Conservation (phyloP, 2,888 invertebrate species). For the Odontothrips loti region DNA sequence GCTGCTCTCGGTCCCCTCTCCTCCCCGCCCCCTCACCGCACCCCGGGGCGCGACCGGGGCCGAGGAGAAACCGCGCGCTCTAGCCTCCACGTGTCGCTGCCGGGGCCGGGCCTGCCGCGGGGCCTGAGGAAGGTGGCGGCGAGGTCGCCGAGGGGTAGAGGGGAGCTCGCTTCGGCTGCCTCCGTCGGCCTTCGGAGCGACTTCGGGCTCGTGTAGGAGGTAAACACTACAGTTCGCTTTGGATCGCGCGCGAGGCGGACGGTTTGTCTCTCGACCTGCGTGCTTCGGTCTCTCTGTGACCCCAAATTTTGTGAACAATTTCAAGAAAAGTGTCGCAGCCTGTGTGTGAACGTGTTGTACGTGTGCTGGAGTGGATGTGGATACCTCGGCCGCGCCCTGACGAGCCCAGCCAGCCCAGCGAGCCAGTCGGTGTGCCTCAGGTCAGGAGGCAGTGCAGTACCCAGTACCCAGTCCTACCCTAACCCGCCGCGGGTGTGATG, state of each 20-base stretch:
- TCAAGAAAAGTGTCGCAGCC: not conserved
- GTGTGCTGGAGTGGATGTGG: not conserved
- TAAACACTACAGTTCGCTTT: conserved; percentile 24
- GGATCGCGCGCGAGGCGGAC: conserved; percentile 17
- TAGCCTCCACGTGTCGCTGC: conserved; percentile 11
- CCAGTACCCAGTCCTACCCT: conserved; percentile 10
- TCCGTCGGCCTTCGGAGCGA: conserved; percentile 14
- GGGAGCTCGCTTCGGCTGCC: conserved; percentile 13
- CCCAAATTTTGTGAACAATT: not conserved
- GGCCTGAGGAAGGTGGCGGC: not conserved
- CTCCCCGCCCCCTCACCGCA: not conserved
- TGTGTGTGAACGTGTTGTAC: not conserved
- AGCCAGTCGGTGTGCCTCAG: conserved; percentile 7
- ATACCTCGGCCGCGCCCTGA: conserved; percentile 9
- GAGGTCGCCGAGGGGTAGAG: not conserved
- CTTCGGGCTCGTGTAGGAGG: conserved; percentile 25
- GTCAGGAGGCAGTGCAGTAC: not conserved
- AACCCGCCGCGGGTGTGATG: not conserved
- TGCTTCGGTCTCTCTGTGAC: not conserved
- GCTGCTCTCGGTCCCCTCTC: not conserved
- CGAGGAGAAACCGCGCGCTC: conserved; percentile 11
- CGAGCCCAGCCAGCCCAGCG: not conserved
- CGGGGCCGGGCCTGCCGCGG: not conserved
- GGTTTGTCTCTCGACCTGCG: conserved; percentile 9
- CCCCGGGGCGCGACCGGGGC: not conserved